Percentiles rank a stretch among this genome's conserved stretches.
Conservation (phyloP, 2,888 invertebrate genomes). For the Erebia ligea region DNA sequence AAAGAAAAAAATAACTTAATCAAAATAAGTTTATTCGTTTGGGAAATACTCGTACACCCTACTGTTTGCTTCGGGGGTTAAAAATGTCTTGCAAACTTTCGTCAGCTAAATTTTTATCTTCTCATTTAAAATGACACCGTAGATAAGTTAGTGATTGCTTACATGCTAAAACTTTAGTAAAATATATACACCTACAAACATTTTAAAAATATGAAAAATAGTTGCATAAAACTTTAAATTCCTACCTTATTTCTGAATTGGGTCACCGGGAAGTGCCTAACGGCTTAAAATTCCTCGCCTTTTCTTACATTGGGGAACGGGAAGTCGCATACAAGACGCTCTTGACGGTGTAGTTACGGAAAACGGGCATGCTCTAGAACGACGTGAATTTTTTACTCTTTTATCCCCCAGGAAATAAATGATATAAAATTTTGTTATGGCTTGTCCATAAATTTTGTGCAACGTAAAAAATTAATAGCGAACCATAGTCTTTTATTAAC, state of each 20-base stretch:
- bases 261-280: slow-evolving; percentile 38
- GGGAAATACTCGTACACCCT: too few relatives aligned
- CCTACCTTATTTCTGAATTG: slow-evolving; percentile 27
- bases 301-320: slow-evolving; percentile 28
- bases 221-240: slow-evolving; percentile 17
- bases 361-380: slow-evolving; percentile 27
- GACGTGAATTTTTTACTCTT: slow-evolving; percentile 32
- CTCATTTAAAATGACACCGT: too few relatives aligned
- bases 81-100: too few relatives aligned
- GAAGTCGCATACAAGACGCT: slow-evolving; percentile 34
- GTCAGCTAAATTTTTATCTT: too few relatives aligned
- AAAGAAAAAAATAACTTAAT: too few relatives aligned
- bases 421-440: slow-evolving; percentile 27
- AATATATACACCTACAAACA: not conserved
- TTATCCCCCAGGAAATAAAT: slow-evolving; percentile 28
- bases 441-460: slow-evolving; percentile 17
- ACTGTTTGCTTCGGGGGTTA: too few relatives aligned
- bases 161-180: not conserved
- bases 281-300: slow-evolving; percentile 35
- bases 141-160: too few relatives aligned
- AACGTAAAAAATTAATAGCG: slow-evolving; percentile 13
- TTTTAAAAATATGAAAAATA: not conserved
- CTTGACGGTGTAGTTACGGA: slow-evolving; percentile 23
- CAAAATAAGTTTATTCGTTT: too few relatives aligned
- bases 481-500: slow-evolving; percentile 4